These are phyloP conservation scores for Zosterops lateralis DNA, from an alignment of 2,113 vertebrate genomes.

Conservation along the genomic window DNA sequence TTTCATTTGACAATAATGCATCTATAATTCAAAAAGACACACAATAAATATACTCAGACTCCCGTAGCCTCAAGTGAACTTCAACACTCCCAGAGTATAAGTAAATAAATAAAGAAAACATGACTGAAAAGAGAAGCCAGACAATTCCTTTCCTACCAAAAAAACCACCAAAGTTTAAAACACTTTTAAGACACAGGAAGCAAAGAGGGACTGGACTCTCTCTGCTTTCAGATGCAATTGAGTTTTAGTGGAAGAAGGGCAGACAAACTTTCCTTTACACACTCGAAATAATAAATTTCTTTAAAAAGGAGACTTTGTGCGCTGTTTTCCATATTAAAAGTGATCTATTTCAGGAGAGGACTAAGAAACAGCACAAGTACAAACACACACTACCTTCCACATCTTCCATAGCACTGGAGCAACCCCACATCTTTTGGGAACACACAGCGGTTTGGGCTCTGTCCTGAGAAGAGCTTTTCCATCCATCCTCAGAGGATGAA, in stretches of 20 bases:
- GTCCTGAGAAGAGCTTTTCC: neutral
- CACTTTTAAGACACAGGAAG: neutral
- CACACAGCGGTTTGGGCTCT: neutral
- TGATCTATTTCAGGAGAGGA: neutral
- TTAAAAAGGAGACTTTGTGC: neutral
- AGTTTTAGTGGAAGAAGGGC: neutral
- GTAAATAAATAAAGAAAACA: neutral
- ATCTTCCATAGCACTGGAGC: neutral
- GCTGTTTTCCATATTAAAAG: neutral
- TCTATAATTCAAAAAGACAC: neutral
- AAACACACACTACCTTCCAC: fast-evolving
- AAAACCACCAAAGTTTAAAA: neutral
- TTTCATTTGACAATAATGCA: neutral
- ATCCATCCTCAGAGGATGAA: fast-evolving
- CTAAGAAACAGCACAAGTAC: neutral
- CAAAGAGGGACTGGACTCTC: neutral
- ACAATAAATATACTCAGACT: neutral
- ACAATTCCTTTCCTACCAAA: neutral
- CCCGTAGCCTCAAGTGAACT: neutral
- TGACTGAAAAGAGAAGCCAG: neutral
- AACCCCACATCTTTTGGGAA: neutral
- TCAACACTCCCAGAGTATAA: neutral
- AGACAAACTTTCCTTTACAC: neutral
- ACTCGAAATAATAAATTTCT: neutral
- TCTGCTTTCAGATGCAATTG: neutral